Conservation (phyloP, 2,888 invertebrate species). For the Drosophila ezoana region DNA sequence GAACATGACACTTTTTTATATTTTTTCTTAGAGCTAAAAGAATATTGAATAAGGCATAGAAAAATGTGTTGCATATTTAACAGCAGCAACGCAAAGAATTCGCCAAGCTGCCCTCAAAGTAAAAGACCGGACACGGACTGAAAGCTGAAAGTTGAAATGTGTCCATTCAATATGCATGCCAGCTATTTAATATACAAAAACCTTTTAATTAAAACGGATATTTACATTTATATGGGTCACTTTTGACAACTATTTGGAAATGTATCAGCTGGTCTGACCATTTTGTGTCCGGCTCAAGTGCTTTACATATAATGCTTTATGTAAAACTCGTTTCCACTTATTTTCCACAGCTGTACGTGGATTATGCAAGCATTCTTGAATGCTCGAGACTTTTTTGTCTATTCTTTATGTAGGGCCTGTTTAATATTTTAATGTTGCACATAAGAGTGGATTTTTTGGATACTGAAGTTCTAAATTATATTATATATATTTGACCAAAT, state of each 20-base stretch:
- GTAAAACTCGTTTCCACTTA: no score
- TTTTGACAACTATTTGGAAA: background rate
- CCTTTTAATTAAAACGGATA: slow-evolving; percentile 19
- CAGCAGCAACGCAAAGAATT: slow-evolving; percentile 13
- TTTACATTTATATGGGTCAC: background rate
- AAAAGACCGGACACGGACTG: background rate
- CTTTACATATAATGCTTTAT: no score
- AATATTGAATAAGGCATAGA: slow-evolving; percentile 29
- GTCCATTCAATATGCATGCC: slow-evolving; percentile 6
- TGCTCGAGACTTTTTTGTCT: no score
- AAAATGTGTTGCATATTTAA: slow-evolving; percentile 53
- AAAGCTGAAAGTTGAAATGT: background rate
- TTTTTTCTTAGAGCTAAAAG: slow-evolving; percentile 3
- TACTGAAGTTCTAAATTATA: no score
- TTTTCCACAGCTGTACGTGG: no score
- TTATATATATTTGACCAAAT: no score
- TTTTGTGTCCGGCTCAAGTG: no score
- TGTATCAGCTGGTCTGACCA: slow-evolving; percentile 1
- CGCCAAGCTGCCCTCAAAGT: background rate
- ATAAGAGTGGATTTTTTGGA: no score
- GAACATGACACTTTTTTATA: slow-evolving; percentile 33
- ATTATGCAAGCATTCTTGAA: no score
- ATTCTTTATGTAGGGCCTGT: no score
- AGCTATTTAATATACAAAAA: background rate
- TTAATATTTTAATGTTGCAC: no score